Evolutionary conservation across 2,888 invertebrate species (phyloP), one percentile per base, ranked within the genome.

Genomic region (Luffia ferchaultella): DNA sequence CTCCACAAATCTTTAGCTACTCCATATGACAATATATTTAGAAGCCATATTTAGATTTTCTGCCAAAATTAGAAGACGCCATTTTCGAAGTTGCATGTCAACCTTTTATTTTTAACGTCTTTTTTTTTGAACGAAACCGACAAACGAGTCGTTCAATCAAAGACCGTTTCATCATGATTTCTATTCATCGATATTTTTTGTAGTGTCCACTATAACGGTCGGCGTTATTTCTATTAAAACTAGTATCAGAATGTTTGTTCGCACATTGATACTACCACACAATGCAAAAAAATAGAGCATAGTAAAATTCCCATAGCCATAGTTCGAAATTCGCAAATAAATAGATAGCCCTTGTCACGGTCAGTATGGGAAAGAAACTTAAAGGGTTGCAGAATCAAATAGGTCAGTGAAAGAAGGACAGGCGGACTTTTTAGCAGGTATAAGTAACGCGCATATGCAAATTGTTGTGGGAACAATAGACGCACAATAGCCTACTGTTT

Each of bases 221-320:
- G 3, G 3, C 30, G 42, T 52, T 45, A 58, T 60, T 67, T 67
- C 67, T 70, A 77, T 77, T 73, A 74, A 73, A 73, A 69, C 68
- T 71, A 67, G 59, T 74, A 72, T 73, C 73, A 66, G 71, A 68
- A 69, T 63, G 79, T 80, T 68, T 66, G 70, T 74, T 70, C 58
- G 65, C 56, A 66, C 59, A 60, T 63, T 63, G 55, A 66, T 59
- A 62, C 54, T 58, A 58, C 72, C 59, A 80, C 80, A 80, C 82
- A 82, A 83, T 77, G 82, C 80, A 78, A 82, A 82, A 82, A 78
- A 76, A 49, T 78, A 62, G 80, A 80, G 78, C 79, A 73, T 68
- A 73, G 70, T 69, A 72, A 71, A 75, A 76, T 73, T 76, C 70
- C 45, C 73, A 70, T 73, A 68, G 72, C 71, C 68, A 30, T 30